phyloP scores from a whole-genome alignment of 2,888 invertebrate genomes.

The Chirona hameri region DNA sequence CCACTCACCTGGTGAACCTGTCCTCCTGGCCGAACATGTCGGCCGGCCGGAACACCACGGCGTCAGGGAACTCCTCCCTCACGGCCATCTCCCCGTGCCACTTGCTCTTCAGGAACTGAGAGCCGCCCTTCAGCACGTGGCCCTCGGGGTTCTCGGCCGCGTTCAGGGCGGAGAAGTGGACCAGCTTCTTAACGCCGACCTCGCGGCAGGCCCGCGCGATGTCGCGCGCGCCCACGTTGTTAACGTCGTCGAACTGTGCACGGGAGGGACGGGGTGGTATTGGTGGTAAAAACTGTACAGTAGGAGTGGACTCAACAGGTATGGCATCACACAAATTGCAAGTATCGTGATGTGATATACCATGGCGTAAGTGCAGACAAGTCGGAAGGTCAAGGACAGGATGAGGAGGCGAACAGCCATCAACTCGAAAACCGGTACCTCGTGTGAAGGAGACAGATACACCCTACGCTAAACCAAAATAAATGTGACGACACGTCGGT shows the following conservation, averaged over 20 bases:
- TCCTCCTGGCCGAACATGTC: constrained; percentile 89
- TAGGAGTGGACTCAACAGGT: not conserved
- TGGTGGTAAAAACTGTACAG: too few relatives aligned
- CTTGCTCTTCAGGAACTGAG: constrained; percentile 72
- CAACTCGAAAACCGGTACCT: too few relatives aligned
- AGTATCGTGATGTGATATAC: too few relatives aligned
- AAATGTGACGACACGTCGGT: too few relatives aligned
- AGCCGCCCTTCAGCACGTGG: constrained; percentile 66
- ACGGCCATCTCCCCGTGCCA: constrained; percentile 86
- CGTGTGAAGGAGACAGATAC: too few relatives aligned
- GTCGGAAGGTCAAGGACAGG: too few relatives aligned
- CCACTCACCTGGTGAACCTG: constrained; percentile 57
- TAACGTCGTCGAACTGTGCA: constrained; percentile 23
- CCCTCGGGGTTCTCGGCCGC: constrained; percentile 46
- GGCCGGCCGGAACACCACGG: constrained; percentile 87
- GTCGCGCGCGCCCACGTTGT: not conserved
- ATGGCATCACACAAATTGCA: too few relatives aligned
- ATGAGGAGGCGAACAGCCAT: too few relatives aligned
- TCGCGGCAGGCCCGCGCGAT: constrained; percentile 14
- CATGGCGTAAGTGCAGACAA: too few relatives aligned
- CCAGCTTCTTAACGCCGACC: constrained; percentile 30
- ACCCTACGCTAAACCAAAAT: too few relatives aligned
- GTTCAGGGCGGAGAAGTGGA: constrained; percentile 34
- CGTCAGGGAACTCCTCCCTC: constrained; percentile 88
- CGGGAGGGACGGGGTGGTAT: too few relatives aligned